phyloP scores from a whole-genome alignment of 1,140 invertebrate species.

The Armadillidium nasatum region DNA sequence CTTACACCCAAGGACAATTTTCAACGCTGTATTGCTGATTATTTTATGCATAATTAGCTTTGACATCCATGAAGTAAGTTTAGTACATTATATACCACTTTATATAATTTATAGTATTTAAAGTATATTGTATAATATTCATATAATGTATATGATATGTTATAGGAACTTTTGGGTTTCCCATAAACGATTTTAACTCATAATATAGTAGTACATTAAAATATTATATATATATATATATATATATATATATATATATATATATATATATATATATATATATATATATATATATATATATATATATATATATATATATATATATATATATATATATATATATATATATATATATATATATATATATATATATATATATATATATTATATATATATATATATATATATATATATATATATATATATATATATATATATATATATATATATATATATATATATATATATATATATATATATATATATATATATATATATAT shows the following conservation, averaged over 20 bases:
- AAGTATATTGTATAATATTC: too few species aligned
- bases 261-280: constrained; percentile 7
- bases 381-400: background rate
- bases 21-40: too few species aligned
- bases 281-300: constrained; percentile 11
- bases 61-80: too few species aligned
- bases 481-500: background rate
- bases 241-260: constrained; percentile 13
- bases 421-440: constrained; percentile 12
- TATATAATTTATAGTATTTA: too few species aligned
- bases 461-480: background rate
- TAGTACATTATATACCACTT: too few species aligned
- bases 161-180: too few species aligned
- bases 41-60: too few species aligned
- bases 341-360: background rate
- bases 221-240: background rate
- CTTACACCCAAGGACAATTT: too few species aligned
- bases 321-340: background rate
- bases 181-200: too few species aligned
- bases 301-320: constrained; percentile 11
- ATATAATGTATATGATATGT: too few species aligned
- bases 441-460: constrained; percentile 1
- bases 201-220: too few species aligned
- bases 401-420: background rate
- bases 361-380: background rate